Conservation (phyloP, 2,888 invertebrate genomes). For the Callinectes sapidus region DNA sequence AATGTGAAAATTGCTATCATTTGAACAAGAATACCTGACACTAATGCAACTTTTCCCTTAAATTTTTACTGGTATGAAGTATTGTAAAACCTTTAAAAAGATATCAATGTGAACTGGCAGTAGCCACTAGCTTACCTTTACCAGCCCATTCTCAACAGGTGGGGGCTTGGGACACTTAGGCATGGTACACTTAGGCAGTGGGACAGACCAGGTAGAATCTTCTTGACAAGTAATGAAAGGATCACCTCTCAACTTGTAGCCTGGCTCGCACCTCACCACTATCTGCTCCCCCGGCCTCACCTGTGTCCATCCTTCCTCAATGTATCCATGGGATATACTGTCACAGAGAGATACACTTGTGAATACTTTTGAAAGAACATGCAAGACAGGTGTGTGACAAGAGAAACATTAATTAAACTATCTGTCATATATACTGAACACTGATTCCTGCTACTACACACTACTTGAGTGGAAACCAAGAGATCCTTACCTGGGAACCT, state of each 20-base stretch:
- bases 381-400: background rate
- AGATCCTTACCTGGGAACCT: slow-evolving; percentile 72
- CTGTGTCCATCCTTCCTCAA: slow-evolving; percentile 70
- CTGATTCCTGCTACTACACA: background rate
- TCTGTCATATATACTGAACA: background rate
- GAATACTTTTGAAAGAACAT: background rate
- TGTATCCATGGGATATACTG: slow-evolving; percentile 62
- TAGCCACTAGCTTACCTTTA: slow-evolving; percentile 57
- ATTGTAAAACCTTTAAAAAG: background rate
- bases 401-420: background rate
- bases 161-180: slow-evolving; percentile 72
- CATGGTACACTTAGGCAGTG: slow-evolving; percentile 66
- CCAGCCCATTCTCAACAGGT: slow-evolving; percentile 58
- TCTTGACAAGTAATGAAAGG: slow-evolving; percentile 58
- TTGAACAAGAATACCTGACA: background rate
- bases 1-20: background rate
- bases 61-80: background rate
- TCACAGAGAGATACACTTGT: background rate
- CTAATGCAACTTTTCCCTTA: background rate
- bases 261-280: slow-evolving; percentile 65
- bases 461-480: background rate
- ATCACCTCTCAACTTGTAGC: slow-evolving; percentile 63
- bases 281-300: slow-evolving; percentile 67
- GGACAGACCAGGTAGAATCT: slow-evolving; percentile 61
- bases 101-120: background rate